Percentiles rank a stretch among this genome's conserved stretches.
These are phyloP conservation scores for Neoascia interrupta DNA, from an alignment of 2,888 invertebrate genomes.

Conservation along the genomic window DNA sequence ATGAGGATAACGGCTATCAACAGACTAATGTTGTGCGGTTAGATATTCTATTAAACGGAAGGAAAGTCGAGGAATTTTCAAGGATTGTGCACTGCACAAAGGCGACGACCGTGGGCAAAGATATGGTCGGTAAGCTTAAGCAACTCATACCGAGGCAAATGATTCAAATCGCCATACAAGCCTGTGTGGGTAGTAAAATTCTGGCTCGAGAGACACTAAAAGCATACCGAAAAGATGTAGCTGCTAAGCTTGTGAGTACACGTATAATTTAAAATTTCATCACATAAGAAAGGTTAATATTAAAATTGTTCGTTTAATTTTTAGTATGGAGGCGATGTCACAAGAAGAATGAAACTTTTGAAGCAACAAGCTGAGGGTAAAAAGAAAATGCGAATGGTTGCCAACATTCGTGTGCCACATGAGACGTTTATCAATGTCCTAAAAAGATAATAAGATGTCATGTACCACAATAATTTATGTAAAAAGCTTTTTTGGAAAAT, in stretches of 20 bases:
- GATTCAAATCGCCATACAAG: conserved; percentile 93
- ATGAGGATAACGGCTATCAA: conserved; percentile 92
- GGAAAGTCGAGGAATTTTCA: conserved; percentile 90
- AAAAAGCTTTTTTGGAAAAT: no score
- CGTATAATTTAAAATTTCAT: no score
- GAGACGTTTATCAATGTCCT: conserved; percentile 96
- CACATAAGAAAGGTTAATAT: background rate
- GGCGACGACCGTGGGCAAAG: conserved; percentile 83
- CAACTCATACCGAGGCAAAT: conserved; percentile 94
- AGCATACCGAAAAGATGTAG: conserved; percentile 94
- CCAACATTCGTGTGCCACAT: conserved; percentile 93
- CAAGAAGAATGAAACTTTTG: conserved; percentile 92
- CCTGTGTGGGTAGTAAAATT: conserved; percentile 88
- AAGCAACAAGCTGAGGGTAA: conserved; percentile 96
- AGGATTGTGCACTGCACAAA: conserved; percentile 88
- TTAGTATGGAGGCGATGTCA: conserved; percentile 95
- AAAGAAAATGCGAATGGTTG: conserved; percentile 93
- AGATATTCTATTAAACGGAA: conserved; percentile 86
- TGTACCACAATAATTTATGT: no score
- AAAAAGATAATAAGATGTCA: conserved; percentile 86
- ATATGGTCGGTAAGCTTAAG: conserved; percentile 87
- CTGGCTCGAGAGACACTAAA: conserved; percentile 92
- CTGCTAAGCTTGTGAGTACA: conserved; percentile 90
- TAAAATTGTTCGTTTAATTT: conserved; percentile 73
- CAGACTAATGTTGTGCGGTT: conserved; percentile 89